These are phyloP conservation scores for Irena cyanogastra DNA, from an alignment of 2,113 vertebrate species.

Conservation along the genomic window DNA sequence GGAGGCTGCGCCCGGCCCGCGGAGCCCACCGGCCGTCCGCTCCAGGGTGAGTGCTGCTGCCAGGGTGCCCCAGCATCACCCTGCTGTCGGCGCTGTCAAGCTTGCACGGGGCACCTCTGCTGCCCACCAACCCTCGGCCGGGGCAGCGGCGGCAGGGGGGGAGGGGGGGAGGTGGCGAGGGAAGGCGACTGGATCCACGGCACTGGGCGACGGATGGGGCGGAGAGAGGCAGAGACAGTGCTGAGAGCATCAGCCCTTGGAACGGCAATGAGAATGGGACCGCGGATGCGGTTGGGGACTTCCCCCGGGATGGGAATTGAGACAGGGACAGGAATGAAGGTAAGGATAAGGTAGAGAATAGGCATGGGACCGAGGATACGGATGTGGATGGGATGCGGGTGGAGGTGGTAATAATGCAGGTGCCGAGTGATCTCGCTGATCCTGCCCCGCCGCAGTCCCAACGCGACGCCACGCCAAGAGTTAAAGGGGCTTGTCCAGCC, in stretches of 20 bases:
- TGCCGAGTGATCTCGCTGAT: not conserved
- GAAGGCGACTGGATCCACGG: not conserved
- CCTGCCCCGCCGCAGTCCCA: not conserved
- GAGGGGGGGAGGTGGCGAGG: fast-evolving
- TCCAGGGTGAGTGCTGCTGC: slow-evolving; percentile 1
- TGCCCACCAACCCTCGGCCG: fast-evolving
- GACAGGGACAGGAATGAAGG: not conserved
- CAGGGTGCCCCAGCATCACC: not conserved
- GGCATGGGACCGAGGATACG: no score
- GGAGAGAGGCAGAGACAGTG: not conserved
- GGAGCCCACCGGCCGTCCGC: not conserved
- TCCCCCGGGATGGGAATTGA: no score
- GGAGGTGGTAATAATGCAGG: not conserved
- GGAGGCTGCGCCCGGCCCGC: not conserved
- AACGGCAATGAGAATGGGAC: no score
- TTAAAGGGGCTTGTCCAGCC: slow-evolving; percentile 38
- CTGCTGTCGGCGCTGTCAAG: not conserved
- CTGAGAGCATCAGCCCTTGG: not conserved
- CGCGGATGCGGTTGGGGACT: not conserved
- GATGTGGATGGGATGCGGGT: not conserved
- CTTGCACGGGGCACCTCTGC: not conserved
- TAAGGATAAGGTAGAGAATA: not conserved
- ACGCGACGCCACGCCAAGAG: slow-evolving; percentile 6
- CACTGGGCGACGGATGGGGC: not conserved
- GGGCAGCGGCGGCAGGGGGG: not conserved